phyloP scores from a whole-genome alignment of 2,888 invertebrate genomes.

The Cataglyphis albicans region DNA sequence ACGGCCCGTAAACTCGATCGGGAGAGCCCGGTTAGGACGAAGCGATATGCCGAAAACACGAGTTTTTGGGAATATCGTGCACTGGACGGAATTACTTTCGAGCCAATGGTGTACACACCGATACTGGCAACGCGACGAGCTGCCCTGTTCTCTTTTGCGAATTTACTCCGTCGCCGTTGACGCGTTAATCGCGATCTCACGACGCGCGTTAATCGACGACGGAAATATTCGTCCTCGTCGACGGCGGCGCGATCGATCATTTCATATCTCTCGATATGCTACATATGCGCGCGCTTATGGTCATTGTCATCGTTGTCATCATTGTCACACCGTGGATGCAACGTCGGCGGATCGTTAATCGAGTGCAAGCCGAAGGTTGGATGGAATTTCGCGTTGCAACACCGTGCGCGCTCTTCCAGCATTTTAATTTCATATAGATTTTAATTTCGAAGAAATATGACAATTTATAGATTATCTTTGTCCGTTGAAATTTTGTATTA shows the following conservation, averaged over 20 bases:
- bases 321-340: background rate
- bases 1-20: slow-evolving; percentile 56
- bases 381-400: slow-evolving; percentile 8
- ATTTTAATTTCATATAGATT: background rate
- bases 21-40: slow-evolving; percentile 52
- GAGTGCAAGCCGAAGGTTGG: background rate
- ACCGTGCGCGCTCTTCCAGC: background rate
- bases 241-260: slow-evolving; percentile 34
- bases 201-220: slow-evolving; percentile 34
- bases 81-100: slow-evolving; percentile 50
- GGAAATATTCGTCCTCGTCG: slow-evolving; percentile 22
- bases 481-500: background rate
- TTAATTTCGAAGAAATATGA: background rate
- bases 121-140: background rate
- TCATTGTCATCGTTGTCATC: background rate
- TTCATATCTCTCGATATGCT: slow-evolving; percentile 7
- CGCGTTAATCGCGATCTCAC: slow-evolving; percentile 42
- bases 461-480: background rate
- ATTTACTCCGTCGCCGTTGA: background rate
- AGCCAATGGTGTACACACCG: slow-evolving; percentile 31
- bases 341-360: slow-evolving; percentile 5
- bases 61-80: slow-evolving; percentile 60
- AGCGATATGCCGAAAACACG: slow-evolving; percentile 70
- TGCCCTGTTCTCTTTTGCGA: background rate
- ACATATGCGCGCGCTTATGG: slow-evolving; percentile 11